Conservation (phyloP, 2,113 vertebrate genomes). For the Nerophis ophidion region DNA sequence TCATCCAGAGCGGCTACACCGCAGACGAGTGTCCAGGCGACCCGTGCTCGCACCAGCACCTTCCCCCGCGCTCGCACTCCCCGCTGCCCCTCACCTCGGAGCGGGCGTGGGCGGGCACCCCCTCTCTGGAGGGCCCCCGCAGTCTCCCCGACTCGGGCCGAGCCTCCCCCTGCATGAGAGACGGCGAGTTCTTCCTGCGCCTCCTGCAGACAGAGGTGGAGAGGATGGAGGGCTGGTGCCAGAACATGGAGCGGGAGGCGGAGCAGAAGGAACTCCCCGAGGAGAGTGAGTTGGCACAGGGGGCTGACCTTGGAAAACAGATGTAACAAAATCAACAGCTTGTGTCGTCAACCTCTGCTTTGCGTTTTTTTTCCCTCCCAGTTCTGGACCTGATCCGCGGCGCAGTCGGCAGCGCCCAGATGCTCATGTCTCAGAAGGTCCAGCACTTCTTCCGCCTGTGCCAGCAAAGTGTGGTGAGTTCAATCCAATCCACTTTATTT, state of each 20-base stretch:
- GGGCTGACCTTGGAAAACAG: neutral
- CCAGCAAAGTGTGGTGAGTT: constrained; percentile 94
- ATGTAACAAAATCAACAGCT: neutral
- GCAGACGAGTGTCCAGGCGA: constrained; percentile 67
- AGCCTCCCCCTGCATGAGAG: constrained; percentile 88
- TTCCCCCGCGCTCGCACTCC: constrained; percentile 66
- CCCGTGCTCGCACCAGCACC: constrained; percentile 65
- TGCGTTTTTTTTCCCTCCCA: constrained; percentile 43
- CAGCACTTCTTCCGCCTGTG: constrained; percentile 98
- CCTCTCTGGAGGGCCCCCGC: constrained; percentile 80
- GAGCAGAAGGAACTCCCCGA: constrained; percentile 93
- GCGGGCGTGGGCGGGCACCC: constrained; percentile 75
- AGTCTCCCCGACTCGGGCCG: constrained; percentile 92
- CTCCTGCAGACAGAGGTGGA: constrained; percentile 93
- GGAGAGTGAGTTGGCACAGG: constrained; percentile 79
- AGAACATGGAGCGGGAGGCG: constrained; percentile 93
- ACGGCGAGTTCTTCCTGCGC: constrained; percentile 94
- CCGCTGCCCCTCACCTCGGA: constrained; percentile 70
- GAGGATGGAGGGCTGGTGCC: constrained; percentile 97
- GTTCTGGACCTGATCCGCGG: constrained; percentile 94
- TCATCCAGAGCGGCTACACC: constrained; percentile 86
- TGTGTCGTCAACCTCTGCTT: neutral
- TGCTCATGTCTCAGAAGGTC: constrained; percentile 97
- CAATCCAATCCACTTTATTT: too few relatives aligned
- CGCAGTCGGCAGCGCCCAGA: constrained; percentile 90